Conservation (phyloP, 2,888 invertebrate species). For the Sialis lutaria region DNA sequence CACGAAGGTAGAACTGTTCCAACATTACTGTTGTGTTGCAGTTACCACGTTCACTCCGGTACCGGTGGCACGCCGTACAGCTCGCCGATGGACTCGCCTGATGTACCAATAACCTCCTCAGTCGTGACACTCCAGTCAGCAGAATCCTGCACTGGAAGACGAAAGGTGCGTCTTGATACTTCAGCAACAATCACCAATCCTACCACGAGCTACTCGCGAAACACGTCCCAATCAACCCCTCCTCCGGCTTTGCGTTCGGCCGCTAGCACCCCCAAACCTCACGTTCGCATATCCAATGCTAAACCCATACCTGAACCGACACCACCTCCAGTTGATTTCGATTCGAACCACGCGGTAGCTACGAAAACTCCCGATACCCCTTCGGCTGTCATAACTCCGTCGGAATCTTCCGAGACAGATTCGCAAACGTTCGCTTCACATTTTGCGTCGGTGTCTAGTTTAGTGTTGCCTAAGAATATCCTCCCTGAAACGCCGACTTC, state of each 20-base stretch:
- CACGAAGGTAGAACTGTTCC: too few relatives aligned
- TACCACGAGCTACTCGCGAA: conserved; percentile 1
- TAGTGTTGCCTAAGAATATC: conserved; percentile 14
- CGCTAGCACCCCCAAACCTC: neutral
- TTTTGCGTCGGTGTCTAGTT: conserved; percentile 19
- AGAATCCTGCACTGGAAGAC: conserved; percentile 33
- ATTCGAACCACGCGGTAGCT: conserved; percentile 1
- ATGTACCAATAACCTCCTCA: conserved; percentile 48
- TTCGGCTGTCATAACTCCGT: conserved; percentile 41
- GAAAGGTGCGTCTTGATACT: conserved; percentile 25
- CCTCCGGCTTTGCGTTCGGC: conserved; percentile 10
- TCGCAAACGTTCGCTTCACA: conserved; percentile 22
- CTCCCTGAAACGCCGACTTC: conserved; percentile 24
- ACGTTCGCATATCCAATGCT: neutral
- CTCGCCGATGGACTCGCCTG: conserved; percentile 71
- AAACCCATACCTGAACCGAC: conserved; percentile 21
- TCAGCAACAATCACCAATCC: conserved; percentile 5
- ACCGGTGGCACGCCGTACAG: conserved; percentile 60
- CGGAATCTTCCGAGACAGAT: conserved; percentile 15
- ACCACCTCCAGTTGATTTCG: conserved; percentile 22
- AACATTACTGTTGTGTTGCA: conserved; percentile 19
- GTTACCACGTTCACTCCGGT: conserved; percentile 69
- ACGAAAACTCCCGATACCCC: conserved; percentile 47
- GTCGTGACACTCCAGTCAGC: conserved; percentile 47
- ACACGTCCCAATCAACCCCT: conserved; percentile 1